phyloP scores from a whole-genome alignment of 1,140 invertebrate species.

The Oncopodura yosiiana region DNA sequence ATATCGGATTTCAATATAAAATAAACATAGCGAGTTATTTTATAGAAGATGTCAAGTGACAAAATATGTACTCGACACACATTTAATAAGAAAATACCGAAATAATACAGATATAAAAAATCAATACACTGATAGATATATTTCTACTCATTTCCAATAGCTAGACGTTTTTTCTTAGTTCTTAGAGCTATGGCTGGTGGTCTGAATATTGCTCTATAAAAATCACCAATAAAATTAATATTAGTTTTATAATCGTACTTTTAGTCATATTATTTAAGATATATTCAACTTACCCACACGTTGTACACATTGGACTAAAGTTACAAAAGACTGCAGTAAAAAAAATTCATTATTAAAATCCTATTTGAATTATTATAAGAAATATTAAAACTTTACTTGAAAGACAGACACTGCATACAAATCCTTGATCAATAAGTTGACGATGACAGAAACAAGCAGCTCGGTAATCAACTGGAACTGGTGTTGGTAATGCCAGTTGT shows the following conservation, averaged over 20 bases:
- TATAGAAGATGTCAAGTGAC: too few species aligned
- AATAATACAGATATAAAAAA: not conserved
- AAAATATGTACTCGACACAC: too few species aligned
- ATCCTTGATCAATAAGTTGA: conserved; percentile 90
- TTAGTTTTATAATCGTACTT: conserved; percentile 3
- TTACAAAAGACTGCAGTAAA: conserved; percentile 84
- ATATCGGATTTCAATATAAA: too few species aligned
- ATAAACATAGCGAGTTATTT: too few species aligned
- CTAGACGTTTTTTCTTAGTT: conserved; percentile 48
- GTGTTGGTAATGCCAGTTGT: conserved; percentile 76
- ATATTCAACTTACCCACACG: conserved; percentile 73
- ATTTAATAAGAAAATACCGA: too few species aligned
- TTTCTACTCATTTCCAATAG: conserved; percentile 3
- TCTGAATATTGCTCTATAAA: conserved; percentile 72
- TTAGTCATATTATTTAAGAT: conserved; percentile 23
- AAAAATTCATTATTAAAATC: conserved; percentile 35
- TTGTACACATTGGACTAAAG: conserved; percentile 93
- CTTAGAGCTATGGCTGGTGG: conserved; percentile 60
- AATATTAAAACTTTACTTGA: conserved; percentile 56
- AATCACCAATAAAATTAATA: conserved; percentile 35
- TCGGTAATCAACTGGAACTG: conserved; percentile 84
- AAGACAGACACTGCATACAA: conserved; percentile 94
- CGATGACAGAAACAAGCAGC: conserved; percentile 97
- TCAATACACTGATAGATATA: not conserved
- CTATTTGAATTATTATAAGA: conserved; percentile 15